Evolutionary conservation across 2,797 vertebrate genomes (phyloP).

Genomic region (Cichlasoma orientale): DNA sequence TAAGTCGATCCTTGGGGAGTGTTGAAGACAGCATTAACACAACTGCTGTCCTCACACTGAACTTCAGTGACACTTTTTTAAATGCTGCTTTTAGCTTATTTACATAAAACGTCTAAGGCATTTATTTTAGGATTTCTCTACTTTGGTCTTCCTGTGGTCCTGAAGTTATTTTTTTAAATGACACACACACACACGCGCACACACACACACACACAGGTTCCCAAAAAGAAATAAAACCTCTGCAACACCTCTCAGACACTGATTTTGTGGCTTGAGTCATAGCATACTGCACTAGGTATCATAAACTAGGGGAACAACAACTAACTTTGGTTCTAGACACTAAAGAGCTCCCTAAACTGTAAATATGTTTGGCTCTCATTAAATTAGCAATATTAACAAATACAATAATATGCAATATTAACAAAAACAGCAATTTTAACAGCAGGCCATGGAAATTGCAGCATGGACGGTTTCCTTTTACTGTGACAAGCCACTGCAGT

Average conservation of each 20-base stretch:
- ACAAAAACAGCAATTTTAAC: not conserved
- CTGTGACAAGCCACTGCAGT: conserved; percentile 16
- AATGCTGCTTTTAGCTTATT: too few relatives aligned
- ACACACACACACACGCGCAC: not conserved
- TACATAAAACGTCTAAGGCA: not conserved
- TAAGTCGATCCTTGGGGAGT: too few relatives aligned
- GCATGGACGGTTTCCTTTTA: conserved; percentile 2
- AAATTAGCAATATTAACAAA: not conserved
- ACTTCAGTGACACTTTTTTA: too few relatives aligned
- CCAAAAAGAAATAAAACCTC: not conserved
- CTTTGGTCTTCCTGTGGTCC: too few relatives aligned
- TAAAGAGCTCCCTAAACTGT: not conserved
- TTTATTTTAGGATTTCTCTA: not conserved
- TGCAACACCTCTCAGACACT: not conserved
- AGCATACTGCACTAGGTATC: not conserved
- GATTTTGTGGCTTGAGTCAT: not conserved
- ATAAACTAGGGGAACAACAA: not conserved
- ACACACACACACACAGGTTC: not conserved
- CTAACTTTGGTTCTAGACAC: not conserved
- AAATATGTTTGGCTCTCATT: not conserved
- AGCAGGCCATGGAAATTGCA: conserved; percentile 24
- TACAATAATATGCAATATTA: too few relatives aligned
- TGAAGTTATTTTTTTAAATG: not conserved
- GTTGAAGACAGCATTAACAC: too few relatives aligned
- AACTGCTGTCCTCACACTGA: too few relatives aligned